These are phyloP conservation scores for Melipona quadrifasciata DNA, from an alignment of 1,140 invertebrate genomes.

Conservation along the genomic window DNA sequence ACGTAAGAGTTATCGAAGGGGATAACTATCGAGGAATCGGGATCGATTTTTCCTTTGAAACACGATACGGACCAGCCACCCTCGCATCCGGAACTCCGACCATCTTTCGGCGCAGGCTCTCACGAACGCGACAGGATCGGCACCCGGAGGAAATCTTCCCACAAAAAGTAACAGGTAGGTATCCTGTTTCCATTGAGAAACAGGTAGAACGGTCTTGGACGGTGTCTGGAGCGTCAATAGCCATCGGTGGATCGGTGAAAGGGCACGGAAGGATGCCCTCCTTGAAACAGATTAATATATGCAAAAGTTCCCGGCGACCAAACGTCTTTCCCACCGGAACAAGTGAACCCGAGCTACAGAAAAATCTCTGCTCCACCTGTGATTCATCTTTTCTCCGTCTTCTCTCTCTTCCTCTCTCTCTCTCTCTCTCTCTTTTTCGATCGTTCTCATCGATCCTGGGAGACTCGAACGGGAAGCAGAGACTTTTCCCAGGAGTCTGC, in stretches of 20 bases:
- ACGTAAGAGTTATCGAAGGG: constrained; percentile 6
- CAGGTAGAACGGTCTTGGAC: constrained; percentile 72
- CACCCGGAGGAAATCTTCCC: constrained; percentile 73
- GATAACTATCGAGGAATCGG: constrained; percentile 41
- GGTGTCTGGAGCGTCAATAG: constrained; percentile 58
- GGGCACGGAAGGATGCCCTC: constrained; percentile 61
- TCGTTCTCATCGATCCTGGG: constrained; percentile 31
- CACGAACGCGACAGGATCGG: constrained; percentile 55
- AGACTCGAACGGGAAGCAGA: constrained; percentile 16
- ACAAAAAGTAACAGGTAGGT: constrained; percentile 79
- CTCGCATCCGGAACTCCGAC: constrained; percentile 53
- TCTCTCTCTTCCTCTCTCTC: not conserved
- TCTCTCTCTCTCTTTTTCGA: not conserved
- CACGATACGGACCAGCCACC: constrained; percentile 51
- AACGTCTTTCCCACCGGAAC: constrained; percentile 75
- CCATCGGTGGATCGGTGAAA: constrained; percentile 59
- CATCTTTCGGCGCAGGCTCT: constrained; percentile 64
- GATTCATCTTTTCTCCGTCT: constrained; percentile 23
- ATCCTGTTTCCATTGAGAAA: constrained; percentile 78
- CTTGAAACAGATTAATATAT: constrained; percentile 79
- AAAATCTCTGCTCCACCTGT: constrained; percentile 73
- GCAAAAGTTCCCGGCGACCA: constrained; percentile 71
- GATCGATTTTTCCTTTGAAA: constrained; percentile 60
- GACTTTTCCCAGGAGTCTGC: constrained; percentile 51
- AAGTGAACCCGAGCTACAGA: constrained; percentile 62